phyloP scores from a whole-genome alignment of 2,888 invertebrate genomes.

The Philopedon plagiatum region DNA sequence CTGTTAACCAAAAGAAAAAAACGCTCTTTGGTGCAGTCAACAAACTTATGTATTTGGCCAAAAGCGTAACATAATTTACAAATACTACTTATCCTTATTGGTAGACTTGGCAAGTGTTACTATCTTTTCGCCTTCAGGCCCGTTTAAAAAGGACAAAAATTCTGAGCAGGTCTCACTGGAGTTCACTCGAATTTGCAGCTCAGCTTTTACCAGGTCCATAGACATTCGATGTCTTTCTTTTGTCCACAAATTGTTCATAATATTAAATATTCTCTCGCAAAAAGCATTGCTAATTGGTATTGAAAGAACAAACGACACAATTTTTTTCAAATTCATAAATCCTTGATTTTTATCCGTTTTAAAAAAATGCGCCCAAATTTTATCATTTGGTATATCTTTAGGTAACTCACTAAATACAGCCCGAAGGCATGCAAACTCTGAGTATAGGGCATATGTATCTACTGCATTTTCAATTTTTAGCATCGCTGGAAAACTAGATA shows the following conservation, averaged over 20 bases:
- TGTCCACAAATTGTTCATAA: neutral
- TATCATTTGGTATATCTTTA: constrained; percentile 15
- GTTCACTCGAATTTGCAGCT: neutral
- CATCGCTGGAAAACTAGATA: neutral
- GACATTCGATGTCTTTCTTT: constrained; percentile 4
- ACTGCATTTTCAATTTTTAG: neutral
- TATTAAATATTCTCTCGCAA: constrained; percentile 11
- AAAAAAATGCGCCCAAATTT: constrained; percentile 18
- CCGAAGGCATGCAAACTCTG: constrained; percentile 3
- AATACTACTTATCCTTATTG: too few relatives aligned
- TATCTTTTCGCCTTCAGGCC: too few relatives aligned
- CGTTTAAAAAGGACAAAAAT: too few relatives aligned
- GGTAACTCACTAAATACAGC: constrained; percentile 1
- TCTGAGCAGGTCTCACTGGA: neutral
- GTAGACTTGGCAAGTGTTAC: too few relatives aligned
- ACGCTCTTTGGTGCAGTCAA: too few relatives aligned
- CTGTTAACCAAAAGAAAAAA: too few relatives aligned
- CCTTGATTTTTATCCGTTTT: neutral
- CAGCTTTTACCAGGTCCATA: constrained; percentile 1
- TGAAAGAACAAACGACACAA: constrained; percentile 6
- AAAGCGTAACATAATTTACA: too few relatives aligned
- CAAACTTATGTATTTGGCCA: too few relatives aligned
- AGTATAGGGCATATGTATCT: neutral
- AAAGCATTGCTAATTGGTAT: constrained; percentile 21
- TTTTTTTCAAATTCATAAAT: constrained; percentile 8